Evolutionary conservation across 2,113 vertebrate genomes (phyloP).

Genomic region (Opisthocomus hoazin): DNA sequence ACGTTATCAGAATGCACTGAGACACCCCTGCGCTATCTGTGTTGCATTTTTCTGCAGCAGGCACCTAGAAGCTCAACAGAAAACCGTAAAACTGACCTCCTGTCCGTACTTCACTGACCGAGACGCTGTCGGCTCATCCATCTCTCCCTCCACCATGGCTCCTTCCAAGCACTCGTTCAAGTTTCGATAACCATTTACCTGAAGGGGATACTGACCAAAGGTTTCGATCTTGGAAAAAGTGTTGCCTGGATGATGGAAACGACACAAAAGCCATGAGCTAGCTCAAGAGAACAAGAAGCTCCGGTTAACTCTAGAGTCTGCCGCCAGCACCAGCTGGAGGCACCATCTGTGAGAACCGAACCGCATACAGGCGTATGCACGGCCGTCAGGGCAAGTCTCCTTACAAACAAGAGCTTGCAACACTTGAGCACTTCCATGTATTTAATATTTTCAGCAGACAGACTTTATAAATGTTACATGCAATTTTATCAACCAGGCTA

Average conservation of each 20-base stretch:
- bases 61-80: background rate
- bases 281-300: background rate
- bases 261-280: background rate
- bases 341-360: background rate
- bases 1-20: background rate
- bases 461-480: too few relatives aligned
- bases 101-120: constrained; percentile 77
- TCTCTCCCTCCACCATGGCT: constrained; percentile 91
- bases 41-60: background rate
- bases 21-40: background rate
- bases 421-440: rapidly evolving
- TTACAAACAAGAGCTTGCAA: background rate
- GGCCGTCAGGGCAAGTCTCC: background rate
- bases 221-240: constrained; percentile 89
- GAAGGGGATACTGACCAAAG: constrained; percentile 96
- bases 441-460: too few relatives aligned
- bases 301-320: background rate
- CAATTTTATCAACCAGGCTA: background rate
- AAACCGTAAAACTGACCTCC: constrained; percentile 75
- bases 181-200: constrained; percentile 93
- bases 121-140: constrained; percentile 79
- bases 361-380: rapidly evolving
- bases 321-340: background rate
- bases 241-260: constrained; percentile 74
- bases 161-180: constrained; percentile 93